Conservation (phyloP, 2,888 invertebrate species). For the Steromphala cineraria region DNA sequence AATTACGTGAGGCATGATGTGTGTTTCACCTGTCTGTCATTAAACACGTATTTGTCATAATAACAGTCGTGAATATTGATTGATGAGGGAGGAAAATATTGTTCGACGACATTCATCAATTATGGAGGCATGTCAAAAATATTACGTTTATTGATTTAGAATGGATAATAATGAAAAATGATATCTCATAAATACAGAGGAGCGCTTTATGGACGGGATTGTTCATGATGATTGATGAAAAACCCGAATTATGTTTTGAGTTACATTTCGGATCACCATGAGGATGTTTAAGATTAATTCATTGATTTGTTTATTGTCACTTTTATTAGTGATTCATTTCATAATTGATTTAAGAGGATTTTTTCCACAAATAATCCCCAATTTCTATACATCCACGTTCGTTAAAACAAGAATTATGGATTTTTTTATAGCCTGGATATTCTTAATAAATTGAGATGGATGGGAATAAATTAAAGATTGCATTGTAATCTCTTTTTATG, state of each 20-base stretch:
- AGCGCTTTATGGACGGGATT: not conserved
- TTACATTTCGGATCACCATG: not conserved
- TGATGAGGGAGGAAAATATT: not conserved
- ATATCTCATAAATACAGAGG: not conserved
- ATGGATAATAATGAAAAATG: too few relatives aligned
- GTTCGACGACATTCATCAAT: slow-evolving; percentile 4
- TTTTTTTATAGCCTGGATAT: too few relatives aligned
- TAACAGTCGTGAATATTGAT: slow-evolving; percentile 6
- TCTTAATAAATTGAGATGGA: too few relatives aligned
- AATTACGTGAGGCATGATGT: not conserved
- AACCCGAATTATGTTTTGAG: not conserved
- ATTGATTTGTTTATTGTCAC: not conserved
- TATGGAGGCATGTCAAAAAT: not conserved
- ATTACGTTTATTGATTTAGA: not conserved
- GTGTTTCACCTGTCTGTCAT: slow-evolving; percentile 4
- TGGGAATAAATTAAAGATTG: too few relatives aligned
- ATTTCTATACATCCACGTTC: not conserved
- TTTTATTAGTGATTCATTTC: not conserved
- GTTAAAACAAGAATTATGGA: not conserved
- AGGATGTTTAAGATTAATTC: not conserved
- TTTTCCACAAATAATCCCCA: not conserved
- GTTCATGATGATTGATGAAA: not conserved
- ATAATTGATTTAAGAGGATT: not conserved
- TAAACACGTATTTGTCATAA: slow-evolving; percentile 16
- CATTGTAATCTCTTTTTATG: too few relatives aligned